Evolutionary conservation across 2,797 vertebrate genomes (phyloP).

Genomic region (Avahi laniger): DNA sequence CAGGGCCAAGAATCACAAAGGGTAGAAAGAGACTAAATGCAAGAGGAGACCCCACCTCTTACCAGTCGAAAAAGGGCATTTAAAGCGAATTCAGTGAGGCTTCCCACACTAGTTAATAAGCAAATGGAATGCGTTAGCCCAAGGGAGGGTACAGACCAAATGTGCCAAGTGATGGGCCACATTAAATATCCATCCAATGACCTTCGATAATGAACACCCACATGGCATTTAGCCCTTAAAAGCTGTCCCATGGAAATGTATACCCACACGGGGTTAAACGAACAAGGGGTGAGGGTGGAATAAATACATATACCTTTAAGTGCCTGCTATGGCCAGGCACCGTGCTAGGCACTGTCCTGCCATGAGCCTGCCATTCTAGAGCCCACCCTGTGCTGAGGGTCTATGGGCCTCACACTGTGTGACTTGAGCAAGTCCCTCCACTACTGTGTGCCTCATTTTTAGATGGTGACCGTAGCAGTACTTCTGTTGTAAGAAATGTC

Average conservation of each 20-base stretch:
- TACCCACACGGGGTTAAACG: background rate
- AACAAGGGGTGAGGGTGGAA: background rate
- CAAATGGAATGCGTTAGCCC: background rate
- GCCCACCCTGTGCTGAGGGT: background rate
- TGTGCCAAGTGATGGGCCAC: background rate
- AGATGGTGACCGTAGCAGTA: background rate
- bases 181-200: background rate
- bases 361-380: background rate
- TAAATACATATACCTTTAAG: background rate
- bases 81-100: background rate
- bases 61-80: background rate
- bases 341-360: accelerated
- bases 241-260: background rate
- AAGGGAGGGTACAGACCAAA: background rate
- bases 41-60: background rate
- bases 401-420: background rate
- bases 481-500: background rate
- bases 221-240: background rate
- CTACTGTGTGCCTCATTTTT: background rate
- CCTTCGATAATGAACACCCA: background rate
- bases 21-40: background rate
- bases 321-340: background rate
- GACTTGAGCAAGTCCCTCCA: background rate
- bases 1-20: background rate
- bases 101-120: background rate